Conservation (phyloP, 2,888 invertebrate species). For the Choreutis nemorana region DNA sequence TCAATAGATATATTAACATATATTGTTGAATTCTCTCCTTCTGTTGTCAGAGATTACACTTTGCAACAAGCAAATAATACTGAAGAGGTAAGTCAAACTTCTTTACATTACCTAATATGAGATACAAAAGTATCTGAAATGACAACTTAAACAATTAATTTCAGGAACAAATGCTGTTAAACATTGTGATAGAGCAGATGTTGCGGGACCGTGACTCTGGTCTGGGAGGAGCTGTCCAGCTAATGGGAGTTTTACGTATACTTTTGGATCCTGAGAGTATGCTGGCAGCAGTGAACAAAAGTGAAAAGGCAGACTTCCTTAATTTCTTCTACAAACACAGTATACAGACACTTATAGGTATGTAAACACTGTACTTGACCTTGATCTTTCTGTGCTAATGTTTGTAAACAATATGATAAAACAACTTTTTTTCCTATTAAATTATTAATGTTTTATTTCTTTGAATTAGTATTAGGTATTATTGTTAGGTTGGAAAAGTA, state of each 20-base stretch:
- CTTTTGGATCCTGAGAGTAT: conserved; percentile 98
- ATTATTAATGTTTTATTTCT: too few relatives aligned
- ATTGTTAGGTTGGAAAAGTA: too few relatives aligned
- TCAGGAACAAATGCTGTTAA: conserved; percentile 93
- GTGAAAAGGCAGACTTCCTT: conserved; percentile 97
- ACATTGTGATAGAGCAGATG: conserved; percentile 98
- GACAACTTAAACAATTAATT: conserved; percentile 17
- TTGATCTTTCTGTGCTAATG: not conserved
- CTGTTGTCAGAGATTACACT: conserved; percentile 96
- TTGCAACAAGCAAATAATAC: conserved; percentile 89
- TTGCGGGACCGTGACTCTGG: conserved; percentile 96
- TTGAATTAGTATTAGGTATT: too few relatives aligned
- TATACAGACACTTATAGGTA: conserved; percentile 93
- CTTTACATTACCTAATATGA: not conserved
- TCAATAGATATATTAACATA: conserved; percentile 98
- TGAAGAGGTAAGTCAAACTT: conserved; percentile 75
- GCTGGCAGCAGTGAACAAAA: conserved; percentile 91
- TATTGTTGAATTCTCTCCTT: conserved; percentile 98
- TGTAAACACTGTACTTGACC: conserved; percentile 21
- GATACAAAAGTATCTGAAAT: not conserved
- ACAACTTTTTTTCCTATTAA: conserved; percentile 1
- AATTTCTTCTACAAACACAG: conserved; percentile 99
- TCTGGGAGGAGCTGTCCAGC: conserved; percentile 95
- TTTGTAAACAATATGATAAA: not conserved
- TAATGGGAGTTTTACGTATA: conserved; percentile 93